These are phyloP conservation scores for Drosophila bocqueti DNA, from an alignment of 1,140 invertebrate species.

Conservation along the genomic window DNA sequence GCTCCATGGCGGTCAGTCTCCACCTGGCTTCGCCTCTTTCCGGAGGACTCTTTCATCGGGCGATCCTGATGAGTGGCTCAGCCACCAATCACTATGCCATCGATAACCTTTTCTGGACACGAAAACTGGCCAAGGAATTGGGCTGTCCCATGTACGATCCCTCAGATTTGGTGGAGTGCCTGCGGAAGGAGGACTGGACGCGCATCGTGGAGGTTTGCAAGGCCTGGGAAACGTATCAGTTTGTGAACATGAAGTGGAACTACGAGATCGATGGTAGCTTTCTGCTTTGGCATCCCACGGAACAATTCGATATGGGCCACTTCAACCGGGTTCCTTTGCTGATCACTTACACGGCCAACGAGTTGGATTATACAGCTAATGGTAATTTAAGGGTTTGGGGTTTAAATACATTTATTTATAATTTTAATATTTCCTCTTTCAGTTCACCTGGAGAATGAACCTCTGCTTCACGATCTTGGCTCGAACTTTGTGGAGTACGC, in stretches of 20 bases:
- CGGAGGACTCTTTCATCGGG: constrained; percentile 87
- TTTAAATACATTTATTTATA: not conserved
- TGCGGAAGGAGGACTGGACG: constrained; percentile 68
- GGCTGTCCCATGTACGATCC: constrained; percentile 63
- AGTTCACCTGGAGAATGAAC: constrained; percentile 57
- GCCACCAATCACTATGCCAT: constrained; percentile 86
- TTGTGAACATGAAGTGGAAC: constrained; percentile 79
- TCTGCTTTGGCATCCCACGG: constrained; percentile 85
- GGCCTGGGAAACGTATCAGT: constrained; percentile 63
- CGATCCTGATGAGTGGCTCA: constrained; percentile 89
- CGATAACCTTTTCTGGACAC: constrained; percentile 69
- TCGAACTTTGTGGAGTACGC: constrained; percentile 65
- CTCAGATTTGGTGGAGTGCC: constrained; percentile 61
- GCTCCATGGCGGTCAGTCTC: constrained; percentile 85
- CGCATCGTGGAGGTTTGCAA: constrained; percentile 53
- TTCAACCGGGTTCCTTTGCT: constrained; percentile 88
- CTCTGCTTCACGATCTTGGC: constrained; percentile 65
- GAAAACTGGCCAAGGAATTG: constrained; percentile 59
- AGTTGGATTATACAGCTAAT: constrained; percentile 87
- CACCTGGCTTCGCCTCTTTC: constrained; percentile 86
- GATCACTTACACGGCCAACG: constrained; percentile 87
- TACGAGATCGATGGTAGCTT: constrained; percentile 70
- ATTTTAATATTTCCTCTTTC: not conserved
- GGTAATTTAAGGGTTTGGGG: constrained; percentile 27
- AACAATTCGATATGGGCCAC: constrained; percentile 86